Evolutionary conservation across 2,888 invertebrate species (phyloP), one percentile per base, ranked within the genome.

Genomic region (Pedicia rivosa): DNA sequence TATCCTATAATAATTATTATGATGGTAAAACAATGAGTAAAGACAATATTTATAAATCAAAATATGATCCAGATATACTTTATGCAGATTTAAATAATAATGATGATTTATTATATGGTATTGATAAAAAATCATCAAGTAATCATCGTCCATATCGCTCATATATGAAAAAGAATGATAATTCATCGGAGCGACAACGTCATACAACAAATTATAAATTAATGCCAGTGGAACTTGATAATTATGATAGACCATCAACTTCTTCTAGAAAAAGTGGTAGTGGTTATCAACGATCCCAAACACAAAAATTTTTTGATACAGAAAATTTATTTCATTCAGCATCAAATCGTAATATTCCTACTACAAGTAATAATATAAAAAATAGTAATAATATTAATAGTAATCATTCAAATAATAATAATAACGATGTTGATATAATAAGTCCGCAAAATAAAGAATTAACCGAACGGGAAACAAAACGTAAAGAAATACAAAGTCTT

Each of bases 401-500:
- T 17, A 35, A 31, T 6, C 26, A 28, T 24, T 27, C 38, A 26
- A 35, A 37, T 9, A 24, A 28, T 27, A 29, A 39, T 29, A 35
- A 38, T 27, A 15, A 35, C 5, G 20, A n/a, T 55, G 51, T 60
- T 58, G 51, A 64, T 56, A 50, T 53, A 53, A 27, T 46, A 50
- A 28, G 43, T 45, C 28, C 53, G 57, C 9, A 64, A 58, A 50
- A 59, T 59, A 53, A 52, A 39, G 59, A 55, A 66, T 42, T 65
- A 33, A 68, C 70, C 45, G 84, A 86, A 46, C 67, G 86, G 30
- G 82, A 83, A 55, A 78, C 78, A 8, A 75, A 78, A 48, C 70
- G 86, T 25, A 84, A 84, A 51, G 86, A 87, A 53, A 82, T 83
- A 41, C 79, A 82, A 55, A 75, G 77, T 48, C 64, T 87, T 40